Base-by-base conservation (phyloP, 2,888 invertebrate genomes). In the Galerucella calmariensis region DNA sequence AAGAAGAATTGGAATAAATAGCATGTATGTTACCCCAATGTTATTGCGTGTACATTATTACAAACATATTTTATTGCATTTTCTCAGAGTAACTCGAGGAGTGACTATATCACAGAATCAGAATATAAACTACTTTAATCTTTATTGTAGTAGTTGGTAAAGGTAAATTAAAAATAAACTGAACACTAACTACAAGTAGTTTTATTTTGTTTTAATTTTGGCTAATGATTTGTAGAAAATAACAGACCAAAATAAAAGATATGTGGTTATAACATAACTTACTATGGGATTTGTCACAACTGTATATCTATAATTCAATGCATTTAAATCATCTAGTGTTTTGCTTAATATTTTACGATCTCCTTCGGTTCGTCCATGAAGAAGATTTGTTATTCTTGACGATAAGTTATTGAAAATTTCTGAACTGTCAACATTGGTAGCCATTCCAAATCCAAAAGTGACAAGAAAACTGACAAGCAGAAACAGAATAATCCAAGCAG, bases 311-410 rank as follows among this genome's bases (percentile, higher is more conserved):
- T 89, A 93, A 80, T 93, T 91, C 67, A 92, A 86, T 0, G 90
- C 88, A 84, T 92, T 93, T 53, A 94, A 86, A 79, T 92, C 91
- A 81, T 91, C 91, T 66, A 94, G 87, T 16, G 90, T 84, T 59
- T 86, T 84, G 81, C 91, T 90, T 4, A 92, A 87, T 79, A 88
- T 87, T 53, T 85, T 84, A 82, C 88, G 88, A 79, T 89, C 89
- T 69, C 88, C 89, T 79, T 85, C 82, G 6, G 82, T 82, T 27
- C 85, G 80, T 53, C 82, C 82, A 75, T 83, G 83, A 12, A 84
- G 76, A 72, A 87, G 76, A 74, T 85, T 84, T 16, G 83, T 81
- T 67, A 87, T 85, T 85, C 84, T 86, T 73, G 82, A 75, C 51
- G 84, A 84, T 74, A 87, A 79, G 79, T 80, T 82, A 74, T 82